These are phyloP conservation scores for Troides helena DNA, from an alignment of 2,888 invertebrate species.

Conservation along the genomic window DNA sequence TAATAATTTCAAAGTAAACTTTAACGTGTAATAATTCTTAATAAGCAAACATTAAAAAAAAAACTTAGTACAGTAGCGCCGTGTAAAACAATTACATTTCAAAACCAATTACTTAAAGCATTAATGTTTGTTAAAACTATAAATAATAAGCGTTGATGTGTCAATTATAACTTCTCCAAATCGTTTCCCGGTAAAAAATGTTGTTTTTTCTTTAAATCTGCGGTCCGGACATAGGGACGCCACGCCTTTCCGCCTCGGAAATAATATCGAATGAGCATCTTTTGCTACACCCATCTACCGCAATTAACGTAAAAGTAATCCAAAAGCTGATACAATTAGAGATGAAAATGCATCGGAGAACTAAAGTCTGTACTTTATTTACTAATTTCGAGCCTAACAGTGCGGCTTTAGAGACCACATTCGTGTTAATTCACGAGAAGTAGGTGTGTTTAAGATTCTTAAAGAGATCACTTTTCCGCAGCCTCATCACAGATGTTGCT, in stretches of 20 bases:
- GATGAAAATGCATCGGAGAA: constrained; percentile 39
- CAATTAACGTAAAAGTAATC: constrained; percentile 39
- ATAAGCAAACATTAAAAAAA: neutral
- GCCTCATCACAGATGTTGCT: constrained; percentile 58
- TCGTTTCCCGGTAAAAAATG: constrained; percentile 53
- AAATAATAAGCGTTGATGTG: constrained; percentile 74
- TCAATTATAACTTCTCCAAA: constrained; percentile 68
- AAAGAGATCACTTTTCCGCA: constrained; percentile 56
- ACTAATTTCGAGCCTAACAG: constrained; percentile 39
- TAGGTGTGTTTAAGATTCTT: constrained; percentile 57
- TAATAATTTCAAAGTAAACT: too few relatives aligned
- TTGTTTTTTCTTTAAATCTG: constrained; percentile 42
- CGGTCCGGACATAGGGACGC: constrained; percentile 49
- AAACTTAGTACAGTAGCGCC: neutral
- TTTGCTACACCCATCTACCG: constrained; percentile 48
- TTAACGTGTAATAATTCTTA: neutral
- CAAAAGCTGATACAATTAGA: constrained; percentile 40
- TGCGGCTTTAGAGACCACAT: constrained; percentile 44
- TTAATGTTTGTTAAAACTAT: constrained; percentile 71
- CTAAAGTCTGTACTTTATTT: constrained; percentile 3
- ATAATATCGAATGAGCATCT: constrained; percentile 48
- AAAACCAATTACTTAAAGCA: constrained; percentile 69
- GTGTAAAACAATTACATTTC: constrained; percentile 65
- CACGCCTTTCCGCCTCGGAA: constrained; percentile 57
- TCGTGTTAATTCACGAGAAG: constrained; percentile 32